Evolutionary conservation across 2,113 vertebrate genomes (phyloP).

Genomic region (Petroica traversi): DNA sequence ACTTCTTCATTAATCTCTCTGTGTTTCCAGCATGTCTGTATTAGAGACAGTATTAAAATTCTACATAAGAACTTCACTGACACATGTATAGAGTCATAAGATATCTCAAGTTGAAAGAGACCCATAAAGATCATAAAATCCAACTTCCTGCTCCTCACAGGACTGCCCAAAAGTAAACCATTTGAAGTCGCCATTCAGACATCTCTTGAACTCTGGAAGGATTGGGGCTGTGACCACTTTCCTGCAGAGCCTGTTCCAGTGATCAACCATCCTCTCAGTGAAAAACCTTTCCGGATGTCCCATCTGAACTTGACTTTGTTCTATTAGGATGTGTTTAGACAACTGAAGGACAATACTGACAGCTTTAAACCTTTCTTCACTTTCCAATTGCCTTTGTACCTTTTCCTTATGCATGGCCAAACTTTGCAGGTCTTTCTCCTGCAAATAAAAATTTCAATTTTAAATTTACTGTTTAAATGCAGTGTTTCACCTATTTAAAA

Average conservation of each 20-base stretch:
- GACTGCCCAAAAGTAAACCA: background rate
- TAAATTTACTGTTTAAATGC: background rate
- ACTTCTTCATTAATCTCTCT: background rate
- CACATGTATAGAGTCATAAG: background rate
- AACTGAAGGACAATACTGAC: background rate
- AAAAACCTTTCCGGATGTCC: background rate
- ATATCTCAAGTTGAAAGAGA: background rate
- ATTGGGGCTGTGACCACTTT: accelerated
- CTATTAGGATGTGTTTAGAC: background rate
- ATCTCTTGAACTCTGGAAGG: background rate
- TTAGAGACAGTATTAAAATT: background rate
- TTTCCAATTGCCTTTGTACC: background rate
- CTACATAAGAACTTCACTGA: background rate
- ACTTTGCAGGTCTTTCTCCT: background rate
- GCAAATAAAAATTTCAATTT: background rate
- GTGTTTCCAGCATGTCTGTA: background rate
- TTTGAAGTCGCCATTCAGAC: accelerated
- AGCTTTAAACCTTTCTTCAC: background rate
- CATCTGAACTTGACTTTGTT: background rate
- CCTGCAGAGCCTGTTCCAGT: background rate
- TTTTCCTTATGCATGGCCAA: background rate
- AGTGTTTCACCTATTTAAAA: background rate
- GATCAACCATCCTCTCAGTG: background rate
- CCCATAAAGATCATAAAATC: background rate
- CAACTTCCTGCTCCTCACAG: background rate